Base-by-base conservation (phyloP, 2,113 vertebrate species). In the Seriola rivoliana region DNA sequence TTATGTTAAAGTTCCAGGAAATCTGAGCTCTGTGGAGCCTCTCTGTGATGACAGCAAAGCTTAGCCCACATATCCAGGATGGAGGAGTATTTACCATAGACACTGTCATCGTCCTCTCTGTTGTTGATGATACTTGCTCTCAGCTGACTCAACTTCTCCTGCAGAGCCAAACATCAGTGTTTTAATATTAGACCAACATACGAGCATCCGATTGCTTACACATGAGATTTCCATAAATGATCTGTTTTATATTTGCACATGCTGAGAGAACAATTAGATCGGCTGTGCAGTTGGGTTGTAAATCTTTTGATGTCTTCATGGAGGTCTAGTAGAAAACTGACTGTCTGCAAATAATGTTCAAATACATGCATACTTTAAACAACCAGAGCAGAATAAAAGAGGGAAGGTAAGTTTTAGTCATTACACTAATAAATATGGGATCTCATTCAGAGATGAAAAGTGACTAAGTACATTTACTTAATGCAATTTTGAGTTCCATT, bases 81-180 rank as follows among this genome's bases (percentile, higher is more conserved):
- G 55, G 52, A 21, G 23, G 63, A 23, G 54, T 78, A 83, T 84
- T 93, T 88, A 95, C 95, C 94, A 25, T 95, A 95, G 79, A 94
- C 82, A 38, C 75, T 77, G 57, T 93, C 89, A 0, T 89, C 88
- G 4, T 86, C 71, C 34, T 75, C 86, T 82, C 71, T 83, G 86
- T 75, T 89, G 81, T 72, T 91, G 71, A 87, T 81, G 66, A 90
- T 64, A 12, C 78, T 86, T 44, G 87, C 80, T 71, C 90, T 89
- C 65, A 83, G 80, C 80, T 93, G 90, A 63, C 57, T 92, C 60
- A 86, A 72, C 88, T 93, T 94, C 70, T 93, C 89, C 95, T 95
- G 82, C 1, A 2, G 46, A 74, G 66, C 78, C 64, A 76, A 62
- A 88, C 38, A 73, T 80, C 71, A 36, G 38, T n/a, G 21, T 21